phyloP scores from a whole-genome alignment of 2,113 vertebrate genomes.

The Microcebus lehilahytsara region DNA sequence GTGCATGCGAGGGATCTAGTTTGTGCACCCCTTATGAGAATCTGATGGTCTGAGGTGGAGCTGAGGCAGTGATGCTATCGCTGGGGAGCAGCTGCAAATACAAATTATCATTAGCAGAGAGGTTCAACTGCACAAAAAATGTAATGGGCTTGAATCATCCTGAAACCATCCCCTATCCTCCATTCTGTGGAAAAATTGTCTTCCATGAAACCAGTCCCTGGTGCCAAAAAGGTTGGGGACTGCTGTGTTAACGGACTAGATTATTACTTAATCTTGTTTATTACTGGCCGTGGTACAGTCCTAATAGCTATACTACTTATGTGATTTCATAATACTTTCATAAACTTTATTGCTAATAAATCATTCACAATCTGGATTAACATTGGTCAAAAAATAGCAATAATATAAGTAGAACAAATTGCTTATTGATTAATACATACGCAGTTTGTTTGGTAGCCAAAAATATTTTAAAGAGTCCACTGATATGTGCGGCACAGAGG shows the following conservation, averaged over 20 bases:
- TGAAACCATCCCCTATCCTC: too few species aligned
- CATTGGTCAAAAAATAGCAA: neutral
- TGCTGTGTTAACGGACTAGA: neutral
- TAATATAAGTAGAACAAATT: neutral
- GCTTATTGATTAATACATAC: neutral
- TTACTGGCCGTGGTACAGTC: neutral
- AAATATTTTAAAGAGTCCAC: neutral
- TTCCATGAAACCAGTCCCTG: too few species aligned
- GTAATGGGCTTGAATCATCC: too few species aligned
- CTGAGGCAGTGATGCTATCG: too few species aligned
- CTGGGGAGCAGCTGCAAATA: too few species aligned
- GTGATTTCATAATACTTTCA: neutral
- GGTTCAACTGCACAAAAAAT: too few species aligned
- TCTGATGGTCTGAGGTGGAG: too few species aligned
- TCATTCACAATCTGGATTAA: neutral
- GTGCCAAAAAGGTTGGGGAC: too few species aligned
- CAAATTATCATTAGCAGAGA: too few species aligned
- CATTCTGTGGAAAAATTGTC: too few species aligned
- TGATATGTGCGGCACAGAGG: neutral
- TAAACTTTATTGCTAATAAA: constrained; percentile 2
- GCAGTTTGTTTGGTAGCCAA: neutral
- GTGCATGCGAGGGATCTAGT: too few species aligned
- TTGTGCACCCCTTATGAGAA: too few species aligned
- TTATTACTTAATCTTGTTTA: neutral
- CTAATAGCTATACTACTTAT: neutral